A percentile compares a stretch with the other conserved stretches of the same genome.
phyloP scores from a whole-genome alignment of 2,113 vertebrate species.

The Pelobates fuscus region DNA sequence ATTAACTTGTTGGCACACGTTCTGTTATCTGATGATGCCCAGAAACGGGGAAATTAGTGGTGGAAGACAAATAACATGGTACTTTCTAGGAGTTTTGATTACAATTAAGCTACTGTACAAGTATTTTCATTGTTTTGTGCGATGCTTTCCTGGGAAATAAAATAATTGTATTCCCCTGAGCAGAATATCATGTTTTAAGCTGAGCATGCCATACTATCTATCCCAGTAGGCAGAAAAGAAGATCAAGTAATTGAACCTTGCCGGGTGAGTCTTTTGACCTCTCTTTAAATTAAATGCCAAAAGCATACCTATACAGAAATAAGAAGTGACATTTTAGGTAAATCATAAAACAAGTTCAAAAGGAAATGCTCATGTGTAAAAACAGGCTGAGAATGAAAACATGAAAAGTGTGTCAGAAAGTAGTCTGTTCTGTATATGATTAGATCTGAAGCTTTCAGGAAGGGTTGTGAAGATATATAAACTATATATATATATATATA shows the following conservation, averaged over 20 bases:
- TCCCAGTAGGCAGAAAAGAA: background rate
- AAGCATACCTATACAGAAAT: background rate
- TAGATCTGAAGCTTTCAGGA: too few relatives aligned
- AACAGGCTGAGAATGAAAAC: too few relatives aligned
- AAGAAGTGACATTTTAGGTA: background rate
- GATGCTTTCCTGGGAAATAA: constrained; percentile 48
- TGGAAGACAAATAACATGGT: constrained; percentile 57
- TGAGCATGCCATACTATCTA: background rate
- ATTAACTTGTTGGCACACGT: constrained; percentile 71
- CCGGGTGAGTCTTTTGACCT: background rate
- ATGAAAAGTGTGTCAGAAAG: too few relatives aligned
- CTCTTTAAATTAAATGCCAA: background rate
- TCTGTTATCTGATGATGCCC: constrained; percentile 60
- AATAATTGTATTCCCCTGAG: constrained; percentile 4
- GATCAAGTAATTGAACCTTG: background rate
- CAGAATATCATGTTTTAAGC: background rate
- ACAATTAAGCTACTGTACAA: constrained; percentile 57
- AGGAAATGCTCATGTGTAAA: background rate
- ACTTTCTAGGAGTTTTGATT: constrained; percentile 57
- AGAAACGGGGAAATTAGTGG: constrained; percentile 55
- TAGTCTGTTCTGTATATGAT: too few relatives aligned
- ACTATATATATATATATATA: too few relatives aligned
- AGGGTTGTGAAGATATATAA: too few relatives aligned
- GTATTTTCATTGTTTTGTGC: constrained; percentile 43
- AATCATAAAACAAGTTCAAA: background rate